phyloP scores from a whole-genome alignment of 1,140 invertebrate species.

The Lepidurus couesii region DNA sequence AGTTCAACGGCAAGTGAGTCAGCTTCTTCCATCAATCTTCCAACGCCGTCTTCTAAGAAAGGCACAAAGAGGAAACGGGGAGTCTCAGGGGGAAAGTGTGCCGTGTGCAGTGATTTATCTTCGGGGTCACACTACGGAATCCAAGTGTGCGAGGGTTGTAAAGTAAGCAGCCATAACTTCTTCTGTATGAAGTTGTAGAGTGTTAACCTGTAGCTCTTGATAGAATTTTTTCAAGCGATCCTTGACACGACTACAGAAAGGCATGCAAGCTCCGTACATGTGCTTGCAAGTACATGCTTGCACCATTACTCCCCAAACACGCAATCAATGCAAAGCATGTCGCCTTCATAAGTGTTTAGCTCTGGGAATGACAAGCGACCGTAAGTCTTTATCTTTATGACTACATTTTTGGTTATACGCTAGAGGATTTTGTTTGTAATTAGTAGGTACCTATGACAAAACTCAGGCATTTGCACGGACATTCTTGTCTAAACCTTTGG shows the following conservation, averaged over 20 bases:
- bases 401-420: background rate
- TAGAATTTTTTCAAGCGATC: conserved; percentile 31
- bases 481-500: background rate
- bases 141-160: conserved; percentile 30
- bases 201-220: background rate
- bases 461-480: background rate
- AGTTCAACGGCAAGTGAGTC: background rate
- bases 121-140: conserved; percentile 33
- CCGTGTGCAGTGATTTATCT: conserved; percentile 29
- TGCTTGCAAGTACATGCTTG: conserved; percentile 23
- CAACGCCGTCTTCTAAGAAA: background rate
- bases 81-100: conserved; percentile 13
- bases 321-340: conserved; percentile 32
- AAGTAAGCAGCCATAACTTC: conserved; percentile 16
- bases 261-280: conserved; percentile 7
- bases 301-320: conserved; percentile 9
- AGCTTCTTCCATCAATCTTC: background rate
- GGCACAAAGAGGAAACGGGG: background rate
- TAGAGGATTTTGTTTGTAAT: background rate
- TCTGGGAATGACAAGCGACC: conserved; percentile 25
- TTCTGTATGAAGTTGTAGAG: background rate
- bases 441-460: background rate
- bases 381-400: background rate
- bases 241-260: background rate
- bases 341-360: conserved; percentile 24